These are phyloP conservation scores for Aricia agestis DNA, from an alignment of 1,140 invertebrate species.

Conservation along the genomic window DNA sequence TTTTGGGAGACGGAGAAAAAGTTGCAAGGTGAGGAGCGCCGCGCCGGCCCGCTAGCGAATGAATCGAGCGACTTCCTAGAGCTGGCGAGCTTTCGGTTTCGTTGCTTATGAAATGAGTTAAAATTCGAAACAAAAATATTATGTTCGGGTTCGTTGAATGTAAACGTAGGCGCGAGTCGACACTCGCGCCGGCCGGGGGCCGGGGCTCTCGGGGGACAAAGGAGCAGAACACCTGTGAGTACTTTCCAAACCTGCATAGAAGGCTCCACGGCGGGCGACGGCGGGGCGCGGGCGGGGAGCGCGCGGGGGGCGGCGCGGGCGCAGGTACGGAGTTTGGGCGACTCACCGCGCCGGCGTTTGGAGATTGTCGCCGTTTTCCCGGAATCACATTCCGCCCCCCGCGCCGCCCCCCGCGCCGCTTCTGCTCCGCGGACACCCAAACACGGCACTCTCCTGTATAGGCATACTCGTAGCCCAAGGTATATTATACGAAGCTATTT, in stretches of 20 bases:
- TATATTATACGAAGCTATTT: background rate
- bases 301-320: constrained; percentile 9
- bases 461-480: too few species aligned
- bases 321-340: constrained; percentile 12
- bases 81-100: background rate
- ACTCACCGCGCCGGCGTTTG: constrained; percentile 10
- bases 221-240: constrained; percentile 15
- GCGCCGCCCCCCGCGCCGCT: background rate
- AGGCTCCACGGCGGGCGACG: constrained; percentile 22
- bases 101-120: background rate
- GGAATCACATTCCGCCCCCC: constrained; percentile 16
- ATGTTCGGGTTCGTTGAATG: background rate
- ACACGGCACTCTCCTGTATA: background rate
- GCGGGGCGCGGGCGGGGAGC: constrained; percentile 22
- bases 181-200: too few species aligned
- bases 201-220: background rate
- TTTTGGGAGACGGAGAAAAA: constrained; percentile 98
- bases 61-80: background rate
- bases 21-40: constrained; percentile 87
- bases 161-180: background rate
- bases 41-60: constrained; percentile 9
- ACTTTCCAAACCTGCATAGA: constrained; percentile 21
- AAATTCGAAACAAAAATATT: background rate
- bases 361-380: constrained; percentile 10
- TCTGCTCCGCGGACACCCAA: background rate